A percentile compares a stretch with the other conserved stretches of the same genome.
Conservation (phyloP, 2,797 vertebrate species). For the Cirrhinus molitorella region DNA sequence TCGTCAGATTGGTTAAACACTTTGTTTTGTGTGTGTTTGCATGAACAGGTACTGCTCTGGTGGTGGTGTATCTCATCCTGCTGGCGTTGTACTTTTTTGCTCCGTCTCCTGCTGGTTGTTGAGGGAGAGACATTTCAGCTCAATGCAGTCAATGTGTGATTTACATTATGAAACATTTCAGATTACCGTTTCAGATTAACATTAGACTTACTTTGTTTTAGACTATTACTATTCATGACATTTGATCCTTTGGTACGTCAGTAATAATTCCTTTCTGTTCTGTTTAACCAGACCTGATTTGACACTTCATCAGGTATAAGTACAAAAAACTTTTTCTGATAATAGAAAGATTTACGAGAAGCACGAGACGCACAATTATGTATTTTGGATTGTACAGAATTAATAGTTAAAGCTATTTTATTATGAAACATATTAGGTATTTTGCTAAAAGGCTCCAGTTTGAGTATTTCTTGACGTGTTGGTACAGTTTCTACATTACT, state of each 20-base stretch:
- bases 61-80: slow-evolving; percentile 87
- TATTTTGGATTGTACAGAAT: slow-evolving; percentile 9
- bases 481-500: not conserved
- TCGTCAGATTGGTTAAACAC: not conserved
- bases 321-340: not conserved
- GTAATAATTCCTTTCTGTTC: not conserved
- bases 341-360: slow-evolving; percentile 9
- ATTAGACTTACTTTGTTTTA: slow-evolving; percentile 2
- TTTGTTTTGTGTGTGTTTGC: not conserved
- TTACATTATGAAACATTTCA: not conserved
- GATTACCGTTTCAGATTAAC: not conserved
- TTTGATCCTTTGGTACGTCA: not conserved
- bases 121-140: slow-evolving; percentile 52
- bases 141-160: not conserved
- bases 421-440: not conserved
- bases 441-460: not conserved
- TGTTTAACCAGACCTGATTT: not conserved
- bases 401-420: slow-evolving; percentile 19
- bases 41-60: slow-evolving; percentile 80
- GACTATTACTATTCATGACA: not conserved
- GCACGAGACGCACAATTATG: slow-evolving; percentile 2
- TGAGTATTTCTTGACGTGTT: not conserved
- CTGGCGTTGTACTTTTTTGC: slow-evolving; percentile 85
- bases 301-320: slow-evolving; percentile 2
- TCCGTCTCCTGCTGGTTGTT: slow-evolving; percentile 84